phyloP scores from a whole-genome alignment of 2,888 invertebrate genomes.

The Mamestra brassicae region DNA sequence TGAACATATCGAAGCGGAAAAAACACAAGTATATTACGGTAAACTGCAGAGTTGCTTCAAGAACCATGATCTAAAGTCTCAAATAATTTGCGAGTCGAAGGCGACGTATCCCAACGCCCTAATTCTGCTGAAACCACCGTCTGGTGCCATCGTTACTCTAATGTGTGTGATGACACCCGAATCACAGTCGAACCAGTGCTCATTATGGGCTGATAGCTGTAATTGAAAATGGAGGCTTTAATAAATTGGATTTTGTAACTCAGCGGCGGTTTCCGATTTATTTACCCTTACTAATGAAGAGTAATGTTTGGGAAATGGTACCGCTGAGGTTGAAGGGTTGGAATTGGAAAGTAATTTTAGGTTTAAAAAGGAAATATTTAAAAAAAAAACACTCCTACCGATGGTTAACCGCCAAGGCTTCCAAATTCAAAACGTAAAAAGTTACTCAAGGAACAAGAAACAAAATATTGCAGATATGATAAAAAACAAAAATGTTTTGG shows the following conservation, averaged over 20 bases:
- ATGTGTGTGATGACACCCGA: slow-evolving; percentile 87
- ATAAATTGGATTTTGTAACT: slow-evolving; percentile 56
- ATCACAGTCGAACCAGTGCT: slow-evolving; percentile 86
- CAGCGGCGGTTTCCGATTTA: slow-evolving; percentile 21
- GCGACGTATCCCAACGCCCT: slow-evolving; percentile 82
- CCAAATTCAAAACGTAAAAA: neutral
- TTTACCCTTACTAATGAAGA: slow-evolving; percentile 47
- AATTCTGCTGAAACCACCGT: slow-evolving; percentile 92
- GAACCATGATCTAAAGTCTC: slow-evolving; percentile 16
- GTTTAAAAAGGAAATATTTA: neutral
- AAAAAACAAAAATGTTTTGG: no score
- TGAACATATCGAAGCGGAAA: neutral
- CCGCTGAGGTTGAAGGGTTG: slow-evolving; percentile 15
- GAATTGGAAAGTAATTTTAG: slow-evolving; percentile 5
- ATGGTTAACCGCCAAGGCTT: neutral
- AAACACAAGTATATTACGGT: neutral
- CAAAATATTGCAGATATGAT: no score
- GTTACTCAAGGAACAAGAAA: no score
- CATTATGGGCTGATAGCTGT: slow-evolving; percentile 88
- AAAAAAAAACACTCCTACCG: neutral
- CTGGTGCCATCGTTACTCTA: slow-evolving; percentile 91
- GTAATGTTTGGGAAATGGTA: slow-evolving; percentile 30
- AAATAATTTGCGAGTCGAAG: slow-evolving; percentile 57
- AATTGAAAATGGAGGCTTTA: slow-evolving; percentile 52
- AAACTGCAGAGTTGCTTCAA: slow-evolving; percentile 29